A percentile compares a stretch with the other conserved stretches of the same genome.
Conservation (phyloP, 2,888 invertebrate species). For the Choristoneura rosaceana region DNA sequence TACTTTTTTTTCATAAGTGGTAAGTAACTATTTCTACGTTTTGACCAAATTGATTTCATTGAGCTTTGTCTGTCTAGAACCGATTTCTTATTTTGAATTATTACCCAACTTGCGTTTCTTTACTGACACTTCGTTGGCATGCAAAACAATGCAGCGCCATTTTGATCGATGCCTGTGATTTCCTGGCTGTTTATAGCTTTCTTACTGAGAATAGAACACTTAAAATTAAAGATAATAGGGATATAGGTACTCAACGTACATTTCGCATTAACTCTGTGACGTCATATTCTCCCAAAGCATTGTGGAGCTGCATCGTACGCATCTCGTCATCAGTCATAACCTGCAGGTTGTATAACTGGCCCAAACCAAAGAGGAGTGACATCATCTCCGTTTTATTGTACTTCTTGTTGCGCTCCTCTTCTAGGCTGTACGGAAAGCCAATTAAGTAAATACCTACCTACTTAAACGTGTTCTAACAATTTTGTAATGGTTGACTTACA, state of each 20-base stretch:
- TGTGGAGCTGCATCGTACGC: slow-evolving; percentile 64
- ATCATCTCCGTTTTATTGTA: slow-evolving; percentile 71
- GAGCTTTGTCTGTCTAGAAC: background rate
- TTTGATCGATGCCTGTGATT: background rate
- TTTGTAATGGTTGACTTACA: slow-evolving; percentile 62
- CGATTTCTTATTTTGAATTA: background rate
- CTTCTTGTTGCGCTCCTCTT: slow-evolving; percentile 68
- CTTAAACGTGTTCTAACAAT: slow-evolving; percentile 8
- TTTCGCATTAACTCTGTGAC: slow-evolving; percentile 69
- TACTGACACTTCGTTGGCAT: background rate
- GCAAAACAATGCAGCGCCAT: background rate
- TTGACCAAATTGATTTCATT: too few relatives aligned
- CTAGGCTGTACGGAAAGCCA: slow-evolving; percentile 55
- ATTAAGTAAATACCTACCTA: slow-evolving; percentile 4
- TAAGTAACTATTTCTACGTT: too few relatives aligned
- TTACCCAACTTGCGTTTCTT: background rate
- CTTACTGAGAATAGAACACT: background rate
- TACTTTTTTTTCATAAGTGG: too few relatives aligned
- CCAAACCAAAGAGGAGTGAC: slow-evolving; percentile 66
- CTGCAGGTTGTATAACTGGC: slow-evolving; percentile 70
- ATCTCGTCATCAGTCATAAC: slow-evolving; percentile 57
- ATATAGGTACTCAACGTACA: slow-evolving; percentile 57
- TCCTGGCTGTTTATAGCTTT: background rate
- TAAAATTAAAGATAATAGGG: background rate
- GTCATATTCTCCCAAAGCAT: slow-evolving; percentile 73